A percentile compares a stretch with the other conserved stretches of the same genome.
Conservation (phyloP, 2,113 vertebrate genomes). For the Todiramphus chloris region DNA sequence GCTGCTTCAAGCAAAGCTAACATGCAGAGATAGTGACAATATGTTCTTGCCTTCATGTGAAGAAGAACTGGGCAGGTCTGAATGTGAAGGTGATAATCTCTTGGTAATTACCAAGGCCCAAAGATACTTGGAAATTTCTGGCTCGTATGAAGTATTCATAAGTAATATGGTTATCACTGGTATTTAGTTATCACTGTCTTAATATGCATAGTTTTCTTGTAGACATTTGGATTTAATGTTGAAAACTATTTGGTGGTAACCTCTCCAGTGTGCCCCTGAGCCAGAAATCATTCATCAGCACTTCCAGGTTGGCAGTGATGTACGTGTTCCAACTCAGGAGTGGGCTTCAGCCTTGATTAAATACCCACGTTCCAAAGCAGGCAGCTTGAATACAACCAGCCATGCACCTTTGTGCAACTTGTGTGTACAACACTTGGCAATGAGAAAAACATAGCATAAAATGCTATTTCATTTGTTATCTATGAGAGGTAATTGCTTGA, state of each 20-base stretch:
- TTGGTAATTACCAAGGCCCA: background rate
- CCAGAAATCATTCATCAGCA: constrained; percentile 37
- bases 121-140: background rate
- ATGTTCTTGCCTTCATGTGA: background rate
- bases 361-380: background rate
- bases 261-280: background rate
- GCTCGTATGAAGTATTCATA: background rate
- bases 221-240: background rate
- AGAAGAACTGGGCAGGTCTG: background rate
- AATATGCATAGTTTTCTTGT: constrained; percentile 12
- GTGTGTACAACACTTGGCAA: background rate
- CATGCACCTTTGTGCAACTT: background rate
- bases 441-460: background rate
- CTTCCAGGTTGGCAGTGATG: background rate
- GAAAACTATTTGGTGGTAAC: background rate
- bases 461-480: background rate
- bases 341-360: background rate
- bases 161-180: background rate
- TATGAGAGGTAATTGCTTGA: background rate
- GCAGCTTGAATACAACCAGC: background rate
- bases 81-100: background rate
- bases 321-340: background rate
- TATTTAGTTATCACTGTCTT: background rate
- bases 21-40: background rate
- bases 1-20: background rate